Evolutionary conservation across 2,113 vertebrate genomes (phyloP), one percentile per base, ranked within the genome.

Genomic region (Malaclemys terrapin): DNA sequence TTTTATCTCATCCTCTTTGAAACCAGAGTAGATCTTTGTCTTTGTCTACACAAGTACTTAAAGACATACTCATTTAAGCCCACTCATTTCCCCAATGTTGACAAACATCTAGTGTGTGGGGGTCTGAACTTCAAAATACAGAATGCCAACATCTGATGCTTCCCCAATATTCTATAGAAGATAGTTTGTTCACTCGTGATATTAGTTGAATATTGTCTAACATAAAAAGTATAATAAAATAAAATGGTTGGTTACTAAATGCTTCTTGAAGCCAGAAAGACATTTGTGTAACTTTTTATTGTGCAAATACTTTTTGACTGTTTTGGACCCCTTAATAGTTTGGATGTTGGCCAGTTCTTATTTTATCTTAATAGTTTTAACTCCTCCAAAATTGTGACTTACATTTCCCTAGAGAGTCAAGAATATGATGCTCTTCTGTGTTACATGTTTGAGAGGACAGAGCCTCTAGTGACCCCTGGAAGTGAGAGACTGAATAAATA

Each of bases 401-500:
- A 29, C 31, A 10, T 93, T 91, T 95, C 95, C 94, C 94, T 94
- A 89, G 90, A 75, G 38, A 85, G 95, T 94, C 92, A 89, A 42
- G 65, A 81, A 65, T 75, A 81, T 96, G 93, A 91, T 91, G 90
- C 89, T 93, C 95, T 8, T 80, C 83, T 85, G 96, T 56, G 94
- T 89, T n/a, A 22, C 80, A 85, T 1, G 1, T 95, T 82, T 90
- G 90, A 82, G 91, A 31, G 6, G 94, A 94, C 91, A 89, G 89
- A 97, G 89, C 93, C 83, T 91, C 83, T 80, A 13, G 90, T 96
- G 96, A 96, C 96, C 94, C 84, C 92, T 92, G 90, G 93, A 95
- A 95, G 81, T 80, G 9, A 1, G 27, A 75, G 87, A 45, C 95
- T 83, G 96, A 93, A 91, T 96, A 97, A 97, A 95, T 85, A 94